Evolutionary conservation across 2,797 vertebrate species (phyloP).

Genomic region (Kryptopterus vitreolus): DNA sequence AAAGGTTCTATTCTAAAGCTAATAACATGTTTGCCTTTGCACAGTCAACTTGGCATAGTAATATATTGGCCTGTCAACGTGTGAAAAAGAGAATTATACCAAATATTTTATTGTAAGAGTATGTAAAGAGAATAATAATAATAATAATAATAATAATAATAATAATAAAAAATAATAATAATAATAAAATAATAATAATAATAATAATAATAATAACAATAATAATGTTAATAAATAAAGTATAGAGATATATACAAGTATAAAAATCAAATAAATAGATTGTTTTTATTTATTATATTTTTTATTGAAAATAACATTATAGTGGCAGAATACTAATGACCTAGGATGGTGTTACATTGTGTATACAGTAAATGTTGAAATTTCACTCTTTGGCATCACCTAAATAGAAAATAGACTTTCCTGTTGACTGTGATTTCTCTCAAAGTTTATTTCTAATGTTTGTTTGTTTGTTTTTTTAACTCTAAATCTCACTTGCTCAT

Average conservation of each 20-base stretch:
- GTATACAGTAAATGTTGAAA: not conserved
- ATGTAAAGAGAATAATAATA: no score
- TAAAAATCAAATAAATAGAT: no score
- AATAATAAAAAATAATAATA: no score
- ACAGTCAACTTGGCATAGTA: not conserved
- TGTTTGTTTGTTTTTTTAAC: not conserved
- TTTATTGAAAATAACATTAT: no score
- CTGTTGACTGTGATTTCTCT: not conserved
- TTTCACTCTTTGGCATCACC: not conserved
- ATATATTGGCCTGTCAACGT: not conserved
- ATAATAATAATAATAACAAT: no score
- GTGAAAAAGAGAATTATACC: not conserved
- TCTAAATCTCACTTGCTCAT: not conserved
- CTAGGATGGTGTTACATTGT: no score
- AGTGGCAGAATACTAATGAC: not conserved
- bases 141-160: no score
- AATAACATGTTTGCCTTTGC: not conserved
- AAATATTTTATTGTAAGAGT: not conserved
- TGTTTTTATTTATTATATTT: no score
- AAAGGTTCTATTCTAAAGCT: constrained; percentile 6
- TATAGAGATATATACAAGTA: no score
- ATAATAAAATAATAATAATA: no score
- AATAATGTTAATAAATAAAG: no score
- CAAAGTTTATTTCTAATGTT: not conserved
- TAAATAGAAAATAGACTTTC: not conserved